Conservation (phyloP, 2,797 vertebrate genomes). For the Picus viridis region DNA sequence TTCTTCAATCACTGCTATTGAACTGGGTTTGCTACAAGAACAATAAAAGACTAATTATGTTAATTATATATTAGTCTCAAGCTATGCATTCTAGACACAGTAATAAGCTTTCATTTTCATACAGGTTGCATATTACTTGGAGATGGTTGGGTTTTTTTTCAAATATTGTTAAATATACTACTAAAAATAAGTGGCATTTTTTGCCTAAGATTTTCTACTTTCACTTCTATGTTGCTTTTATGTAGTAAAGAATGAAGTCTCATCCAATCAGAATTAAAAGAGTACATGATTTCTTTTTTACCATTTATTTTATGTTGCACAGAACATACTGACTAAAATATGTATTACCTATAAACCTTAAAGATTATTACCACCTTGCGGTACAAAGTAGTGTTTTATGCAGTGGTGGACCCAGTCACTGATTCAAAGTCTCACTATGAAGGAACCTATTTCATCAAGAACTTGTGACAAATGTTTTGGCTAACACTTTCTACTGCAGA, state of each 20-base stretch:
- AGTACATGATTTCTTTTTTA: background rate
- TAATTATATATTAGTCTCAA: constrained; percentile 45
- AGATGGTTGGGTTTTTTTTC: background rate
- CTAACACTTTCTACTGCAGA: background rate
- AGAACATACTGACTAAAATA: background rate
- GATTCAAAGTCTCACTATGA: background rate
- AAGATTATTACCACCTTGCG: too few species aligned
- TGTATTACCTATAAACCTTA: background rate
- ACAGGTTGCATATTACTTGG: constrained; percentile 28
- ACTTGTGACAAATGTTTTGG: background rate
- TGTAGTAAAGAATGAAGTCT: background rate
- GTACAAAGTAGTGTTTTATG: background rate
- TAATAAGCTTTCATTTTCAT: constrained; percentile 50
- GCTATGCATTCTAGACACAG: constrained; percentile 15
- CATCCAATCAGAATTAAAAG: background rate
- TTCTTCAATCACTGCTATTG: constrained; percentile 34
- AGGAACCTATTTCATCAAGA: background rate
- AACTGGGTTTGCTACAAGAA: constrained; percentile 64
- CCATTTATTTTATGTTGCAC: background rate
- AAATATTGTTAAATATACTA: constrained; percentile 33
- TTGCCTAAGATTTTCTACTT: background rate
- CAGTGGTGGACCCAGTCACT: background rate
- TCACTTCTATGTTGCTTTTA: background rate
- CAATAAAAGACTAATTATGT: constrained; percentile 62
- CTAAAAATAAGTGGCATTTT: background rate